Evolutionary conservation across 23 tunicate species (phyloP), one percentile per base, ranked within the genome.

Genomic region (Halocynthia roretzi): DNA sequence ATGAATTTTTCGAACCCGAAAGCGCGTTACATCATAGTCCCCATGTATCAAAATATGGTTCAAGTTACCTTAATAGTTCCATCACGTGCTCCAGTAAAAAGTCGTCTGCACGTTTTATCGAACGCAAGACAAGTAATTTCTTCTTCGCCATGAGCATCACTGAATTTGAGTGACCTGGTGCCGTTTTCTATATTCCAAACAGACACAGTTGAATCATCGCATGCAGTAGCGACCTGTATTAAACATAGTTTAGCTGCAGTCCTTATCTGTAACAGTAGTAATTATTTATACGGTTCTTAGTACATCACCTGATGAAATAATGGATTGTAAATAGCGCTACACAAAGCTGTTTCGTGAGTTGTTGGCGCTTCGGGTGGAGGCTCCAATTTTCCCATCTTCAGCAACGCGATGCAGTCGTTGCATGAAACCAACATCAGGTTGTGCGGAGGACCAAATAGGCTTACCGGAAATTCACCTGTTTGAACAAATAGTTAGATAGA

Each of bases 151-250:
- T 91, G 97, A 53, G 91, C 91, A 55, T 80, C 77, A 54, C 87
- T 91, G 61, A 91, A 83, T 40, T 81, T 82, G 61, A 85, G 51
- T 15, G 85, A 83, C 68, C 83, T 82, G 23, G 82, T 51, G 52
- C 97, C 97, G 68, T 82, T 91, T 68, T 91, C 97, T 1, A 91
- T 63, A 66, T 91, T 89, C 97, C 97, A 91, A n/a, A 91, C 87
- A 7, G 88, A 81, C 6, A 91, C 97, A 7, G 77, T 77, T 9
- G 97, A 91, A 68, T 86, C 90, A 78, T 91, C 97, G 62, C 89
- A 82, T 17, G 87, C 87, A 18, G 87, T 91, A 6, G 80, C 91
- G 52, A 91, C 91, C 97, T 91, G 50, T 20, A 58, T 14, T 1
- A 58, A 15, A 58, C 15, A 58, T 58, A n/a, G 63, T 58, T 58